Conservation (phyloP, 2,888 invertebrate genomes). For the Notodonta ziczac region DNA sequence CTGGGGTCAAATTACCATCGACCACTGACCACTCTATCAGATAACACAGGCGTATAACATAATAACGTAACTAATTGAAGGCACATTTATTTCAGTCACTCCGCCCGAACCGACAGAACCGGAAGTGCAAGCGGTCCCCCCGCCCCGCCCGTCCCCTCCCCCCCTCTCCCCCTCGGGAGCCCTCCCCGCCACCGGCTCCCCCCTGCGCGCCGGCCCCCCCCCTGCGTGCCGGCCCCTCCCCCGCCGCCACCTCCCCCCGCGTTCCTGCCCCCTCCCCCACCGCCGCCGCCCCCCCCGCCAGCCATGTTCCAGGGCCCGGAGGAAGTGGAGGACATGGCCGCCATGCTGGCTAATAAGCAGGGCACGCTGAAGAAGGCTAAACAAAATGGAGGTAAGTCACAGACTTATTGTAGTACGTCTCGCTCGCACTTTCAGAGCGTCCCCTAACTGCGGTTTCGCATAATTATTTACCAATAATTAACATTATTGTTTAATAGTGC, state of each 20-base stretch:
- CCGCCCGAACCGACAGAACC: slow-evolving; percentile 10
- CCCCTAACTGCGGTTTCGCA: too few relatives aligned
- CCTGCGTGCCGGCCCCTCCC: slow-evolving; percentile 5
- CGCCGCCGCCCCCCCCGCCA: slow-evolving; percentile 73
- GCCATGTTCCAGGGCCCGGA: slow-evolving; percentile 46
- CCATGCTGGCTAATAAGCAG: slow-evolving; percentile 83
- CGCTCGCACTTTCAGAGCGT: too few relatives aligned
- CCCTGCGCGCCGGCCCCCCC: slow-evolving; percentile 13
- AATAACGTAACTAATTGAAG: too few relatives aligned
- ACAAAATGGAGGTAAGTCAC: slow-evolving; percentile 77
- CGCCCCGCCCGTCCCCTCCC: slow-evolving; percentile 23
- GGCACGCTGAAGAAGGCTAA: slow-evolving; percentile 80
- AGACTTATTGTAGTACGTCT: not conserved
- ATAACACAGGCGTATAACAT: too few relatives aligned
- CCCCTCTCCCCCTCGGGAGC: slow-evolving; percentile 35
- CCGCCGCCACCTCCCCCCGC: slow-evolving; percentile 33
- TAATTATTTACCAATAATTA: too few relatives aligned
- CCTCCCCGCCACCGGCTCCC: slow-evolving; percentile 29
- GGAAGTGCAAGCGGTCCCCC: slow-evolving; percentile 11
- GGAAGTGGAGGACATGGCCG: slow-evolving; percentile 80
- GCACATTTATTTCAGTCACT: not conserved
- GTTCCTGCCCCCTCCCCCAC: slow-evolving; percentile 40
- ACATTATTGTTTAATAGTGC: too few relatives aligned
- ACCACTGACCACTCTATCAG: too few relatives aligned
- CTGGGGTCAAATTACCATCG: too few relatives aligned